Evolutionary conservation across 2,113 vertebrate genomes (phyloP).

Genomic region (Misgurnus mizolepis): DNA sequence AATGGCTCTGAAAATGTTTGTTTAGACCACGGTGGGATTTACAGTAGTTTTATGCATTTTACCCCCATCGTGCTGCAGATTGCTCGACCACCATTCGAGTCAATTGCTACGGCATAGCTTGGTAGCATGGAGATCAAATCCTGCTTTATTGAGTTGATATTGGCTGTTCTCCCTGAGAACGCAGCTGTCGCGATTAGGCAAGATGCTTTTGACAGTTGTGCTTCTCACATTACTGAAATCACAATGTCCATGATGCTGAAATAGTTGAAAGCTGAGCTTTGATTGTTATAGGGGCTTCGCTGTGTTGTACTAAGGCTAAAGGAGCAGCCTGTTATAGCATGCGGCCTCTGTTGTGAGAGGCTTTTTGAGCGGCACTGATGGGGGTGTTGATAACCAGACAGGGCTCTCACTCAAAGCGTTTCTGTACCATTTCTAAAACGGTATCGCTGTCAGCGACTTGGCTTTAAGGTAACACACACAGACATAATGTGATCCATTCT

Average conservation of each 20-base stretch:
- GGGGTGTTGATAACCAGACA: conserved; percentile 36
- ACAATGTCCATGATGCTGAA: conserved; percentile 59
- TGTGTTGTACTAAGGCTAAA: conserved; percentile 12
- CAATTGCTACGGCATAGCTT: conserved; percentile 58
- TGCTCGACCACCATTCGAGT: conserved; percentile 67
- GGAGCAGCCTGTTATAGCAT: not conserved
- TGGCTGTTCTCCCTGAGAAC: conserved; percentile 65
- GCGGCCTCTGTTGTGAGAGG: conserved; percentile 44
- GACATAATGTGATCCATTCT: conserved; percentile 59
- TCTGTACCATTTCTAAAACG: conserved; percentile 44
- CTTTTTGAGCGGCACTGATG: conserved; percentile 33
- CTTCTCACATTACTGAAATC: conserved; percentile 45
- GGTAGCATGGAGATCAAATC: conserved; percentile 51
- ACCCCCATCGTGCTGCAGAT: conserved; percentile 37
- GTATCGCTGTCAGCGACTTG: conserved; percentile 51
- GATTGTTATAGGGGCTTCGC: not conserved
- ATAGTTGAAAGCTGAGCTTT: conserved; percentile 8
- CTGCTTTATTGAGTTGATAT: conserved; percentile 16
- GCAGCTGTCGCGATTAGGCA: conserved; percentile 54
- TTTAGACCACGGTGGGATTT: conserved; percentile 54
- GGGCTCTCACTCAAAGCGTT: conserved; percentile 33
- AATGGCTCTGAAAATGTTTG: conserved; percentile 63
- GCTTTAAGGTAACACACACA: conserved; percentile 56
- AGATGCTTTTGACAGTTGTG: conserved; percentile 48
- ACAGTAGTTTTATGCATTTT: conserved; percentile 53